These are phyloP conservation scores for Drosophila mimica DNA, from an alignment of 2,888 invertebrate genomes.

Conservation along the genomic window DNA sequence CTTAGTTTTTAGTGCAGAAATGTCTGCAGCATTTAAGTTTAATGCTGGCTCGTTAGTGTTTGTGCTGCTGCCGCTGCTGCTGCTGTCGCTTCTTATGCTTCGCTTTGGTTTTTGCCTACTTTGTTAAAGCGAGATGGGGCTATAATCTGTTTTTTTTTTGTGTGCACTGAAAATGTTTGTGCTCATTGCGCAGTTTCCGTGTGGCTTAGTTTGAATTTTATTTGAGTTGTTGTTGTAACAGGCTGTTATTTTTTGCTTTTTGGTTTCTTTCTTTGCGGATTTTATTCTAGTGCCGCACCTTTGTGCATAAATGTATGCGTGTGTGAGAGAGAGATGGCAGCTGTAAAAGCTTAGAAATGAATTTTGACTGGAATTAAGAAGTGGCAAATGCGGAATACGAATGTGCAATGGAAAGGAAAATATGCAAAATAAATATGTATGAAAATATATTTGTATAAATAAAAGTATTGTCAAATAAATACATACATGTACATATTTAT, in stretches of 20 bases:
- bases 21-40: conserved; percentile 76
- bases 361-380: background rate
- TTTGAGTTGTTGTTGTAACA: conserved; percentile 35
- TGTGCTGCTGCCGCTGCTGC: conserved; percentile 33
- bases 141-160: conserved; percentile 59
- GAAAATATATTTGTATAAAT: background rate
- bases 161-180: conserved; percentile 56
- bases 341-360: conserved; percentile 20
- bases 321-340: conserved; percentile 7
- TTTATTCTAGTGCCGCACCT: conserved; percentile 56
- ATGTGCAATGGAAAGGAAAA: conserved; percentile 4
- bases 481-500: background rate
- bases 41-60: conserved; percentile 66
- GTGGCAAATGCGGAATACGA: background rate
- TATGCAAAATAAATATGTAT: background rate
- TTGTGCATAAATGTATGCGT: conserved; percentile 9
- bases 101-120: conserved; percentile 33
- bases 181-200: conserved; percentile 77
- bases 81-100: conserved; percentile 52
- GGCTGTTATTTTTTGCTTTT: conserved; percentile 28
- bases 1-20: conserved; percentile 79
- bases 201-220: conserved; percentile 68
- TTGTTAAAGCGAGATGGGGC: conserved; percentile 18
- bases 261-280: conserved; percentile 26
- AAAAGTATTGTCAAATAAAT: background rate